A percentile compares a stretch with the other conserved stretches of the same genome.
Conservation (phyloP, 2,888 invertebrate species). For the Megamerina dolium region DNA sequence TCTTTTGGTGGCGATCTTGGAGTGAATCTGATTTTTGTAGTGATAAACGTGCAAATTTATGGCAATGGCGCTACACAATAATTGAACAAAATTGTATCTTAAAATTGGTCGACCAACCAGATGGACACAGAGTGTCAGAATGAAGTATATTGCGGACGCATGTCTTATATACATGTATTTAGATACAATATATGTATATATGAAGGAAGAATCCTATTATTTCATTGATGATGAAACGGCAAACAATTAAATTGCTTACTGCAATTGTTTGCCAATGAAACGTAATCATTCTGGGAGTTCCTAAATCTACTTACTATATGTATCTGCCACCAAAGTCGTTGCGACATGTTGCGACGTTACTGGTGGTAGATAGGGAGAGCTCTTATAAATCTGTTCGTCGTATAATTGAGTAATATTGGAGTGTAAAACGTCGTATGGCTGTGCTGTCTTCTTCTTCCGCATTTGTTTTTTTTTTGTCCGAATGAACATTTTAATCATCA, state of each 20-base stretch:
- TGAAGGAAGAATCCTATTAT: neutral
- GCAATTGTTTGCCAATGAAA: conserved; percentile 8
- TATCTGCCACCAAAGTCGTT: conserved; percentile 11
- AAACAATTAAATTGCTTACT: conserved; percentile 23
- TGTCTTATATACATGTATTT: neutral
- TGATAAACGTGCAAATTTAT: conserved; percentile 49
- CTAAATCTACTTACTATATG: too few species aligned
- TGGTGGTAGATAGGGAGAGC: too few species aligned
- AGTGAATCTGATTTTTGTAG: conserved; percentile 41
- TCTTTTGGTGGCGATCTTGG: conserved; percentile 35
- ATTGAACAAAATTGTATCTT: conserved; percentile 24
- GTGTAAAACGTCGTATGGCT: conserved; percentile 30
- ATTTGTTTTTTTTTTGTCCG: too few species aligned
- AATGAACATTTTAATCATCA: conserved; percentile 7
- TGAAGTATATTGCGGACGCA: too few species aligned
- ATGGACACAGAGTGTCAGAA: conserved; percentile 6
- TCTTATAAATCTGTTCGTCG: conserved; percentile 12
- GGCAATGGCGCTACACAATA: conserved; percentile 43
- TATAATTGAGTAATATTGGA: conserved; percentile 27
- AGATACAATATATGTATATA: too few species aligned
- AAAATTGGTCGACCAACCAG: neutral
- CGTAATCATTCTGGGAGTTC: neutral
- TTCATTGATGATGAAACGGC: neutral
- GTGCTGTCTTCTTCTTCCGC: neutral
- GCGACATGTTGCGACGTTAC: neutral